Percentiles rank a stretch among this genome's conserved stretches.
Conservation (phyloP, 1,140 invertebrate genomes). For the Apis florea region DNA sequence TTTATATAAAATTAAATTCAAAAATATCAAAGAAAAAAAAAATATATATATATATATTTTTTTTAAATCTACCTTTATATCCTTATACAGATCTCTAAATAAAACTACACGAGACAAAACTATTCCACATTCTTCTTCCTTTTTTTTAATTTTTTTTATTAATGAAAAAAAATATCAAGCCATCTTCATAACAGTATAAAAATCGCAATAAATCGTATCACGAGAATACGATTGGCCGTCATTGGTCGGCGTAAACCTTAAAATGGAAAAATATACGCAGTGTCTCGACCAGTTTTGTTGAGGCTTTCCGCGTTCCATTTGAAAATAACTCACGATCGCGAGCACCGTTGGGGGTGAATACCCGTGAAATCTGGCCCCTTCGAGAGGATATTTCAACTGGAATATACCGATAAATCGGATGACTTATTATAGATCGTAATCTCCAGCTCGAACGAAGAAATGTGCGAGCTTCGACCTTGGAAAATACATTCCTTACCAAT, state of each 20-base stretch:
- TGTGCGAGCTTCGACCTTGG: constrained; percentile 39
- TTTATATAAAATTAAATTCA: no score
- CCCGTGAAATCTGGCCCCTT: constrained; percentile 48
- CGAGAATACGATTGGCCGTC: constrained; percentile 65
- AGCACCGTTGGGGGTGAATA: neutral
- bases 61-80: no score
- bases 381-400: constrained; percentile 51
- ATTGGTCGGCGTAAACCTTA: constrained; percentile 62
- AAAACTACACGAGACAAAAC: no score
- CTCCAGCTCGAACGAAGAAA: constrained; percentile 51
- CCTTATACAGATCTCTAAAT: no score
- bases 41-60: no score
- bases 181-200: neutral
- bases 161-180: neutral
- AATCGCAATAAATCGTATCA: constrained; percentile 1
- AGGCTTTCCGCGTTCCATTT: constrained; percentile 53
- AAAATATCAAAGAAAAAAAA: no score
- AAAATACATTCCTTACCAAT: constrained; percentile 19
- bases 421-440: constrained; percentile 60
- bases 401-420: constrained; percentile 57
- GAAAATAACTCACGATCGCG: constrained; percentile 67
- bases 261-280: constrained; percentile 65
- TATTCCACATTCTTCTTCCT: no score
- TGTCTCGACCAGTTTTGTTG: constrained; percentile 60
- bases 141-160: no score